These are phyloP conservation scores for Leptodactylus fallax DNA, from an alignment of 2,797 vertebrate genomes.

Conservation along the genomic window DNA sequence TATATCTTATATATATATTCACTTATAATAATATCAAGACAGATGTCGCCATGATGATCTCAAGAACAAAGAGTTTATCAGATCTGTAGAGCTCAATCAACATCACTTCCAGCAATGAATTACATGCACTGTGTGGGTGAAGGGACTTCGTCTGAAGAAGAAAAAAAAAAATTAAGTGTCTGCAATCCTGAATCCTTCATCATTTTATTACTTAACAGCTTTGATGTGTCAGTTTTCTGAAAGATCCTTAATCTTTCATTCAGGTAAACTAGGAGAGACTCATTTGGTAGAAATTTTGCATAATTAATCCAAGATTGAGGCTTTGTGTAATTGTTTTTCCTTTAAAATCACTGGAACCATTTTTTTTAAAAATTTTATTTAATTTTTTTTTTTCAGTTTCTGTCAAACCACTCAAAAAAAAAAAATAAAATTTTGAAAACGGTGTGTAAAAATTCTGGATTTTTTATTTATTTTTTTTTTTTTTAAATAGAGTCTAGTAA, in stretches of 20 bases:
- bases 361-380: too few relatives aligned
- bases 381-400: too few relatives aligned
- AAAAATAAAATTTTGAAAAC: too few relatives aligned
- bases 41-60: conserved; percentile 50
- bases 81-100: conserved; percentile 53
- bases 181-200: conserved; percentile 30
- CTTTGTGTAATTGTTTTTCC: conserved; percentile 15
- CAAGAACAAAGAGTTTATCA: conserved; percentile 55
- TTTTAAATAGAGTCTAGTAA: too few relatives aligned
- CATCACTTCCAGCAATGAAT: conserved; percentile 55
- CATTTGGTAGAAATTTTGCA: conserved; percentile 14
- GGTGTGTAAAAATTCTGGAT: too few relatives aligned
- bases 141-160: conserved; percentile 34
- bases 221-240: conserved; percentile 4
- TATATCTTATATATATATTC: conserved; percentile 25
- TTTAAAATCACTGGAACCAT: not conserved
- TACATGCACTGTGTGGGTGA: conserved; percentile 38
- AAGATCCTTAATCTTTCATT: conserved; percentile 11
- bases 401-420: too few relatives aligned
- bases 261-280: conserved; percentile 16
- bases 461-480: too few relatives aligned
- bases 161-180: conserved; percentile 36
- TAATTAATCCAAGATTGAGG: not conserved
- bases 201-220: conserved; percentile 47
- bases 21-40: conserved; percentile 46